phyloP scores from a whole-genome alignment of 2,888 invertebrate genomes.

The Ischnura elegans region DNA sequence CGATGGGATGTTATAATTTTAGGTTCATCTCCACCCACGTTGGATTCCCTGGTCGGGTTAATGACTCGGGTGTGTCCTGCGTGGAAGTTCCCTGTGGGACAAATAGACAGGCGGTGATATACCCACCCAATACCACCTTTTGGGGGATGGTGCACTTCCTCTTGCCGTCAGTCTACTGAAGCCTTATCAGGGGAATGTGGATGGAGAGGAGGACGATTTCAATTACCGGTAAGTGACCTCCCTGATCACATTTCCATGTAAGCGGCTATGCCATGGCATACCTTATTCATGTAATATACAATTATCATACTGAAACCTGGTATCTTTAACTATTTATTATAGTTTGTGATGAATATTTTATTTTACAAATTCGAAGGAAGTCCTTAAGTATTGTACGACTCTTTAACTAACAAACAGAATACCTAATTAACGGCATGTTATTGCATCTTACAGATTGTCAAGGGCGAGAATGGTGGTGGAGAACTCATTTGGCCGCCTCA shows the following conservation, averaged over 20 bases:
- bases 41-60: background rate
- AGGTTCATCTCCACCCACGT: background rate
- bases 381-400: too few species aligned
- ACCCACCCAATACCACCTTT: background rate
- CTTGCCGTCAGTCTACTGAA: background rate
- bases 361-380: too few species aligned
- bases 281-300: too few species aligned
- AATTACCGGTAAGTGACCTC: background rate
- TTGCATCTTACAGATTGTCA: background rate
- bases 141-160: background rate
- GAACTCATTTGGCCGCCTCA: background rate
- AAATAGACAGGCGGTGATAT: background rate
- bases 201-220: background rate
- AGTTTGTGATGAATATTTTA: too few species aligned
- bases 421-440: too few species aligned
- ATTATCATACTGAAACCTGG: too few species aligned
- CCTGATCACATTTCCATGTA: too few species aligned
- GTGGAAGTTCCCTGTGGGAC: background rate
- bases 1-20: too few species aligned
- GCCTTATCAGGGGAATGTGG: background rate
- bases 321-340: too few species aligned
- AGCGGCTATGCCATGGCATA: too few species aligned
- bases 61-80: background rate
- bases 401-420: too few species aligned
- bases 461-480: background rate